phyloP scores from a whole-genome alignment of 2,113 vertebrate species.

The Neodontobutis hainanensis region DNA sequence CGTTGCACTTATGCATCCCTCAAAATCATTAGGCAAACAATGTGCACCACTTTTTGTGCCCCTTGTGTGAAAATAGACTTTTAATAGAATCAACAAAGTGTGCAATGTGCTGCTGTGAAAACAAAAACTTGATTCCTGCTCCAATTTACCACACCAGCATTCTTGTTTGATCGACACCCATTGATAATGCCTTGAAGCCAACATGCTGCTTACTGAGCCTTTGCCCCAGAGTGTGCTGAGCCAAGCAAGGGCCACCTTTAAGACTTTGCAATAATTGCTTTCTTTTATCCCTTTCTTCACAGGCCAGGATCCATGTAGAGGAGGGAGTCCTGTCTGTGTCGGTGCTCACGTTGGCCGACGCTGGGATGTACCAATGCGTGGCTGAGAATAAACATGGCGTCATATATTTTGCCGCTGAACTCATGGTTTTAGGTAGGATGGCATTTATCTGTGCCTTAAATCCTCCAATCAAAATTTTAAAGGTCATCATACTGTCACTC shows the following conservation, averaged over 20 bases:
- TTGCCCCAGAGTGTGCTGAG: slow-evolving; percentile 16
- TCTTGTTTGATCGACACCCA: slow-evolving; percentile 39
- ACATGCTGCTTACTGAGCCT: slow-evolving; percentile 33
- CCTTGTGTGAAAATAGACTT: slow-evolving; percentile 1
- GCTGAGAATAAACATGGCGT: slow-evolving; percentile 93
- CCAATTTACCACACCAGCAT: slow-evolving; percentile 26
- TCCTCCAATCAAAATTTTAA: slow-evolving; percentile 66
- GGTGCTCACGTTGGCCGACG: slow-evolving; percentile 86
- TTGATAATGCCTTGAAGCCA: slow-evolving; percentile 30
- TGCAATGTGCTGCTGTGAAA: slow-evolving; percentile 8
- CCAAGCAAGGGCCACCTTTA: slow-evolving; percentile 40
- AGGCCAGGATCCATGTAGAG: slow-evolving; percentile 91
- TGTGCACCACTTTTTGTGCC: not conserved
- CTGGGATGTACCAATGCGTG: slow-evolving; percentile 94
- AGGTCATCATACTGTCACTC: slow-evolving; percentile 71
- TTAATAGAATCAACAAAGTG: slow-evolving; percentile 2
- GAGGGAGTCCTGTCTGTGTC: slow-evolving; percentile 87
- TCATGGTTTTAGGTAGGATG: slow-evolving; percentile 90
- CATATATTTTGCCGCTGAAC: slow-evolving; percentile 89
- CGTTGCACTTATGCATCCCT: not conserved
- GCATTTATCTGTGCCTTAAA: slow-evolving; percentile 65
- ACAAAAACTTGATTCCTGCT: slow-evolving; percentile 20
- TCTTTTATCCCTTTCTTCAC: slow-evolving; percentile 75
- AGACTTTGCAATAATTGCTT: slow-evolving; percentile 53
- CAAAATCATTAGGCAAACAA: slow-evolving; percentile 1